These are phyloP conservation scores for Ispidina picta DNA, from an alignment of 2,797 vertebrate genomes.

Conservation along the genomic window DNA sequence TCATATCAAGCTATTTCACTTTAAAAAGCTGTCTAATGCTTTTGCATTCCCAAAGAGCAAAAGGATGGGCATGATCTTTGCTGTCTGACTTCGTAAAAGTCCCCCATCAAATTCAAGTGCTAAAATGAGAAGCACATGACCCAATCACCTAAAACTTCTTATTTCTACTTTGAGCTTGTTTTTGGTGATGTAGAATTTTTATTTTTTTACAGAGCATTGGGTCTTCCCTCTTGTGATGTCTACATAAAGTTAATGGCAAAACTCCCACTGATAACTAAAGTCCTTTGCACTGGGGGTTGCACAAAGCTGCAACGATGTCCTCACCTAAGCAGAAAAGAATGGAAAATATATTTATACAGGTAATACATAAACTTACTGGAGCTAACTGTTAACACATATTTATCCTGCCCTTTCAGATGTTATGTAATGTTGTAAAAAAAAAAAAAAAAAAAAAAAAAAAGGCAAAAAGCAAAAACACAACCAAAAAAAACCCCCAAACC, in stretches of 20 bases:
- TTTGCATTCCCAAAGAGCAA: conserved; percentile 24
- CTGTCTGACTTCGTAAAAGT: background rate
- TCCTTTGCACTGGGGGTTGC: background rate
- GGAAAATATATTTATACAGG: background rate
- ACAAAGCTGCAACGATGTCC: background rate
- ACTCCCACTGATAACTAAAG: background rate
- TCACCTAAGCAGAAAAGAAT: background rate
- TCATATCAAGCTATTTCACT: conserved; percentile 43
- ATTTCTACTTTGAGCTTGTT: background rate
- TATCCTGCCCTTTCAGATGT: background rate
- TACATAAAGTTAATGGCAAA: background rate
- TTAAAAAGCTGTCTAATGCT: conserved; percentile 38
- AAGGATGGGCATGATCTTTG: background rate
- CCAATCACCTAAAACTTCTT: background rate
- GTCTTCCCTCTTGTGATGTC: background rate
- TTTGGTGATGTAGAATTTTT: accelerated
- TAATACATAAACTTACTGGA: background rate
- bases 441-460: background rate
- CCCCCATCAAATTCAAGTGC: background rate
- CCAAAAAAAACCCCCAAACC: background rate
- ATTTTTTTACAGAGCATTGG: background rate
- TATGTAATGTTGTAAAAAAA: conserved; percentile 24
- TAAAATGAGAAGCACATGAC: background rate
- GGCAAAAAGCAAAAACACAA: no score
- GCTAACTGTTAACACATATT: background rate